A percentile compares a stretch with the other conserved stretches of the same genome.
These are phyloP conservation scores for Burhinus bistriatus DNA, from an alignment of 2,113 vertebrate genomes.

Conservation along the genomic window DNA sequence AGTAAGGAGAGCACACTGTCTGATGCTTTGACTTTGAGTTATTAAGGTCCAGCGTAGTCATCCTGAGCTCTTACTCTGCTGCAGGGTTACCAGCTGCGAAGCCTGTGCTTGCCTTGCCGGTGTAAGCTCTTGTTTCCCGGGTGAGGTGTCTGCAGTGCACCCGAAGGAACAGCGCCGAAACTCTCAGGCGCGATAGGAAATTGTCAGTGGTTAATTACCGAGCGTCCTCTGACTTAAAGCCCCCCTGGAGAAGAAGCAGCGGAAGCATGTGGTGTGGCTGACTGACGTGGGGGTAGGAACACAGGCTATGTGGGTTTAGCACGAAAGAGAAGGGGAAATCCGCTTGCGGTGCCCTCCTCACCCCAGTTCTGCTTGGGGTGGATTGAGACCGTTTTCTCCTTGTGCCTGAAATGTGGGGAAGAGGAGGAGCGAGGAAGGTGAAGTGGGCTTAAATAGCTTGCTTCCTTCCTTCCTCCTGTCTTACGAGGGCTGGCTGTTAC, in stretches of 20 bases:
- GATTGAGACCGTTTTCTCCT: not conserved
- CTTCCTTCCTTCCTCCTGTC: not conserved
- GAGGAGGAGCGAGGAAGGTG: not conserved
- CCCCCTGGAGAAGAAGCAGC: not conserved
- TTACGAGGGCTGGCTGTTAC: not conserved
- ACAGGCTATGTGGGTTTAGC: not conserved
- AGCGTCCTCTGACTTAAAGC: not conserved
- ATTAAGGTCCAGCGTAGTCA: too few species aligned
- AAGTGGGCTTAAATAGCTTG: not conserved
- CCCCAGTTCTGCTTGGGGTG: not conserved
- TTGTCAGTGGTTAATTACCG: not conserved
- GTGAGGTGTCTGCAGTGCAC: not conserved
- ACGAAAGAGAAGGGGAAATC: not conserved
- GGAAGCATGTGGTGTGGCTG: not conserved
- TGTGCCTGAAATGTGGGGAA: not conserved
- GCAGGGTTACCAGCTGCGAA: rapidly evolving
- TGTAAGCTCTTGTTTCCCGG: not conserved
- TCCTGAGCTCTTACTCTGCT: not conserved
- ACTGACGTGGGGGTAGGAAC: rapidly evolving
- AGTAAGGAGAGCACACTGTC: not conserved
- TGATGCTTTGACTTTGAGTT: not conserved
- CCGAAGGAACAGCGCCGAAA: rapidly evolving
- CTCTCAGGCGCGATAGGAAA: not conserved
- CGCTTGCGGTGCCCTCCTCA: rapidly evolving
- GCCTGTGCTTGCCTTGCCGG: not conserved